Evolutionary conservation across 2,113 vertebrate species (phyloP).

Genomic region (Arvicanthis niloticus): DNA sequence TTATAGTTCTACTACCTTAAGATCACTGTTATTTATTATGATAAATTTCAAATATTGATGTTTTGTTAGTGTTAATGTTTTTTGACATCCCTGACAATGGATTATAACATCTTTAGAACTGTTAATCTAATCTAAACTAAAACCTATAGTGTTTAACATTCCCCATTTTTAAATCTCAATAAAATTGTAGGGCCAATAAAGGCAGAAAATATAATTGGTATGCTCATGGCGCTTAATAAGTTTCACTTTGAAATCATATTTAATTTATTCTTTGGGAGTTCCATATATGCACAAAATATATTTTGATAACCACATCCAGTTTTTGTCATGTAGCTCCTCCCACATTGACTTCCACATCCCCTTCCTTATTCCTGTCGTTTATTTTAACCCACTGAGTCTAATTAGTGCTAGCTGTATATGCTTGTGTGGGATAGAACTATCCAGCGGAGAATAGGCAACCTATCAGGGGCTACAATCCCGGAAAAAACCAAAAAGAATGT

Average conservation of each 20-base stretch:
- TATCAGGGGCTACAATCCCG: neutral
- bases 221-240: neutral
- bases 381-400: neutral
- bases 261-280: neutral
- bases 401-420: neutral
- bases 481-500: neutral
- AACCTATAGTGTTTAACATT: neutral
- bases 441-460: neutral
- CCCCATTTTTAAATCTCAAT: neutral
- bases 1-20: neutral
- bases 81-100: neutral
- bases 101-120: conserved; percentile 2
- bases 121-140: neutral
- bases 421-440: neutral
- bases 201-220: neutral
- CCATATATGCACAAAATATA: neutral
- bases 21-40: conserved; percentile 6
- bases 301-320: neutral
- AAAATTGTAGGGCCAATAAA: neutral
- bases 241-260: neutral
- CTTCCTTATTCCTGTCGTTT: neutral
- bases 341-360: neutral
- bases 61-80: neutral
- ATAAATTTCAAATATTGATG: neutral
- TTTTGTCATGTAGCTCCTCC: neutral